Evolutionary conservation across 2,797 vertebrate species (phyloP).

Genomic region (Poeciliopsis gracilis): DNA sequence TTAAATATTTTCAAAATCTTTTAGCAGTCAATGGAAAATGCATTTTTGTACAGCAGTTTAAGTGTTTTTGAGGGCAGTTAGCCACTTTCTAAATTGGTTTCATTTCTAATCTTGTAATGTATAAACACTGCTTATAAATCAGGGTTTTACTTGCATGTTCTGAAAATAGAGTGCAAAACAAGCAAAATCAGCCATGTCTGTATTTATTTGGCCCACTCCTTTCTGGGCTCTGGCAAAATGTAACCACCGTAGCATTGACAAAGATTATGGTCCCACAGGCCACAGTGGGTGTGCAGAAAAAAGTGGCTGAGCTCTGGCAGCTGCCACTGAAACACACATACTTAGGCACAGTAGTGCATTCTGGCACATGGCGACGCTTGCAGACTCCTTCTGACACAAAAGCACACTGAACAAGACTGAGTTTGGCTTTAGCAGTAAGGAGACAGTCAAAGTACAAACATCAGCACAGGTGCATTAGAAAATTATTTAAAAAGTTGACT

Average conservation of each 20-base stretch:
- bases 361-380: slow-evolving; percentile 41
- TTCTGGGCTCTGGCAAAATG: slow-evolving; percentile 64
- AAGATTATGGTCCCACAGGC: slow-evolving; percentile 74
- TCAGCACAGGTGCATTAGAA: slow-evolving; percentile 22
- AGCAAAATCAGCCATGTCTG: slow-evolving; percentile 66
- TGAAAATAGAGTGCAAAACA: slow-evolving; percentile 74
- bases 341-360: slow-evolving; percentile 63
- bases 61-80: slow-evolving; percentile 38
- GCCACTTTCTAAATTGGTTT: slow-evolving; percentile 59
- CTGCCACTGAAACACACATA: slow-evolving; percentile 69
- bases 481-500: not conserved
- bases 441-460: slow-evolving; percentile 73
- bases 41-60: not conserved
- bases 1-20: slow-evolving; percentile 20
- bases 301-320: slow-evolving; percentile 66
- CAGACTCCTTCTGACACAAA: slow-evolving; percentile 38
- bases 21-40: slow-evolving; percentile 1
- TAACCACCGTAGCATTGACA: slow-evolving; percentile 72
- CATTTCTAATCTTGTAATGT: slow-evolving; percentile 71
- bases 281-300: slow-evolving; percentile 72
- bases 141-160: slow-evolving; percentile 52
- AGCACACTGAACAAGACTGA: slow-evolving; percentile 20
- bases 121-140: slow-evolving; percentile 68
- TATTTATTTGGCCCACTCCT: slow-evolving; percentile 67
- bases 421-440: slow-evolving; percentile 58